Percentiles rank a stretch among this genome's conserved stretches.
phyloP scores from a whole-genome alignment of 1,140 invertebrate species.

The Cyrtorhinus lividipennis region DNA sequence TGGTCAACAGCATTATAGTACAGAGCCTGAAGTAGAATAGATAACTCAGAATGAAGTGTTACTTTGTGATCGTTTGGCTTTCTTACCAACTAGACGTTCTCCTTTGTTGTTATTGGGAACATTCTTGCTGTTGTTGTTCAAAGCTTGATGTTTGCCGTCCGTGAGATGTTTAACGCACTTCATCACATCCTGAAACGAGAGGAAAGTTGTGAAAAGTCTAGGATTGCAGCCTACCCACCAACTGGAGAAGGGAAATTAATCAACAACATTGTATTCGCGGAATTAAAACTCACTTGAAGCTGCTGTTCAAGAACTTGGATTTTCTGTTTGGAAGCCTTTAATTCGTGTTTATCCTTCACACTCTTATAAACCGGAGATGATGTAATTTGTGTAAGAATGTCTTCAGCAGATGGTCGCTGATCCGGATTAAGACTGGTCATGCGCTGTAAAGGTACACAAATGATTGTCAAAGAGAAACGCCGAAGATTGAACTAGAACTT shows the following conservation, averaged over 20 bases:
- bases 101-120: constrained; percentile 17
- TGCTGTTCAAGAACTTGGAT: constrained; percentile 17
- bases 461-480: too few relatives aligned
- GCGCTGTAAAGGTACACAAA: constrained; percentile 18
- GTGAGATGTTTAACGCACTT: constrained; percentile 17
- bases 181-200: constrained; percentile 16
- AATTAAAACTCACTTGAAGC: constrained; percentile 17
- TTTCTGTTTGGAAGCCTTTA: constrained; percentile 18
- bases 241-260: too few relatives aligned
- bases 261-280: too few relatives aligned
- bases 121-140: neutral
- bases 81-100: constrained; percentile 18
- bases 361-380: constrained; percentile 17
- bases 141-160: neutral
- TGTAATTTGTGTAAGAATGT: constrained; percentile 10
- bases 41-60: constrained; percentile 12
- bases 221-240: too few relatives aligned
- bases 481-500: too few relatives aligned
- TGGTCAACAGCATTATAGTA: neutral
- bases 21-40: neutral
- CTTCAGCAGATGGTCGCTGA: constrained; percentile 13
- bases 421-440: constrained; percentile 18
- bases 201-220: neutral
- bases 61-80: constrained; percentile 16
- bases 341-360: constrained; percentile 18